Conservation (phyloP, 2,797 vertebrate genomes). For the Chaunax sp. region DNA sequence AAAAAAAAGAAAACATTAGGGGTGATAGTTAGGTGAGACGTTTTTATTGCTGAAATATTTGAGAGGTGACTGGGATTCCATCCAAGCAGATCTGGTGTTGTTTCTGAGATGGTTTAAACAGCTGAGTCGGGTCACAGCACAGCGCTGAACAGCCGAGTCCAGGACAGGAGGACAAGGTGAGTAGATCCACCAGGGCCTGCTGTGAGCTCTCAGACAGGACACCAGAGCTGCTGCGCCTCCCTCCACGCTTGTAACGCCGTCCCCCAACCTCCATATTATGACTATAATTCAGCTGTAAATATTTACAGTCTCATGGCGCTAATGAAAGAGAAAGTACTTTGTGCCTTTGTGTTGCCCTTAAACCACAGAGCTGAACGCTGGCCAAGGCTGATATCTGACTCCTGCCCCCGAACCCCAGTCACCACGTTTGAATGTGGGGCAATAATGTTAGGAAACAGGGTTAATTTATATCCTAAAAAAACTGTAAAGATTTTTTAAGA, state of each 20-base stretch:
- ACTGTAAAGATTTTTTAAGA: no score
- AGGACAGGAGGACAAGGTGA: slow-evolving; percentile 33
- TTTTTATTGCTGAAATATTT: slow-evolving; percentile 50
- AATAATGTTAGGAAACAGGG: no score
- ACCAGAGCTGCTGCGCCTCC: slow-evolving; percentile 50
- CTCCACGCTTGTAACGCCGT: slow-evolving; percentile 53
- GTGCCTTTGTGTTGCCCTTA: slow-evolving; percentile 54
- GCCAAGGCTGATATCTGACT: slow-evolving; percentile 49
- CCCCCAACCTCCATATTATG: slow-evolving; percentile 49
- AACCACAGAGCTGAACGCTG: slow-evolving; percentile 38
- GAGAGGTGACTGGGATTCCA: slow-evolving; percentile 49
- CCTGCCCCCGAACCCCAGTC: slow-evolving; percentile 18
- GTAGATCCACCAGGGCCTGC: slow-evolving; percentile 32
- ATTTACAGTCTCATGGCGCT: slow-evolving; percentile 55
- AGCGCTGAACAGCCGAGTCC: slow-evolving; percentile 27
- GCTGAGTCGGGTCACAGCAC: slow-evolving; percentile 48
- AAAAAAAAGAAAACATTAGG: slow-evolving; percentile 47
- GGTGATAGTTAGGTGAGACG: slow-evolving; percentile 41
- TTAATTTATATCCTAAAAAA: no score
- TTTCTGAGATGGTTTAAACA: slow-evolving; percentile 67
- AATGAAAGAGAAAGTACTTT: slow-evolving; percentile 65
- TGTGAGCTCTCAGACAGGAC: slow-evolving; percentile 46
- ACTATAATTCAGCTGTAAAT: slow-evolving; percentile 63
- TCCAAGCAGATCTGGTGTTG: slow-evolving; percentile 52
- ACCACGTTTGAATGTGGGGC: slow-evolving; percentile 21